A percentile compares a stretch with the other conserved stretches of the same genome.
Evolutionary conservation across 2,113 vertebrate species (phyloP).

Genomic region (Serinus canaria): DNA sequence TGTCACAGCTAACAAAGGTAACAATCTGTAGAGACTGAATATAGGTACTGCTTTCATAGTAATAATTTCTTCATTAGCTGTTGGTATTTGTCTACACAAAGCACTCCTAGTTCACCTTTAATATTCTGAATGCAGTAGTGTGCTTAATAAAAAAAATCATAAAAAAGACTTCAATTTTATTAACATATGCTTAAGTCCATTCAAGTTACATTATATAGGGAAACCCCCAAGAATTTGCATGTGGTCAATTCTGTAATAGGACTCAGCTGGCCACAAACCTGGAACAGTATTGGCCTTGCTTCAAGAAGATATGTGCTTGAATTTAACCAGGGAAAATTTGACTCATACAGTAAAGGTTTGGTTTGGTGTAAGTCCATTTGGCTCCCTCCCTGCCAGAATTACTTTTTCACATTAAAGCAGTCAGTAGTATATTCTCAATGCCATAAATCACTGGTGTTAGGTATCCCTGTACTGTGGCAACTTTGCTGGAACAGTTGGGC

Average conservation of each 20-base stretch:
- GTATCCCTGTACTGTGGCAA: conserved; percentile 28
- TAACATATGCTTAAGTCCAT: conserved; percentile 54
- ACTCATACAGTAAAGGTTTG: conserved; percentile 72
- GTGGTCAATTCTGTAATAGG: conserved; percentile 73
- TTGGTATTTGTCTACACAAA: neutral
- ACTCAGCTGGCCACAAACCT: conserved; percentile 70
- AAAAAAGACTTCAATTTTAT: conserved; percentile 50
- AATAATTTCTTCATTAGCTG: neutral
- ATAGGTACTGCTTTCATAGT: neutral
- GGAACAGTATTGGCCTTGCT: conserved; percentile 49
- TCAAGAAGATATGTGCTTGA: conserved; percentile 69
- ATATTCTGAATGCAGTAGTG: neutral
- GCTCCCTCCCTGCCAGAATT: conserved; percentile 59
- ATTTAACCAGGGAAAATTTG: conserved; percentile 75
- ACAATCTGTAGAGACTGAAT: neutral
- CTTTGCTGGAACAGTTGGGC: conserved; percentile 40
- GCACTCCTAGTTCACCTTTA: neutral
- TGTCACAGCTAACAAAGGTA: neutral
- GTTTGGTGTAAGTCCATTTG: conserved; percentile 76
- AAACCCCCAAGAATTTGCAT: conserved; percentile 71
- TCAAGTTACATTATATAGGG: conserved; percentile 62
- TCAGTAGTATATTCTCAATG: conserved; percentile 60
- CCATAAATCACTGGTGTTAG: conserved; percentile 60
- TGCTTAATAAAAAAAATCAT: conserved; percentile 42
- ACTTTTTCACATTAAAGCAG: conserved; percentile 72